Conservation (phyloP, 2,888 invertebrate species). For the Fissipunctia ypsillon region DNA sequence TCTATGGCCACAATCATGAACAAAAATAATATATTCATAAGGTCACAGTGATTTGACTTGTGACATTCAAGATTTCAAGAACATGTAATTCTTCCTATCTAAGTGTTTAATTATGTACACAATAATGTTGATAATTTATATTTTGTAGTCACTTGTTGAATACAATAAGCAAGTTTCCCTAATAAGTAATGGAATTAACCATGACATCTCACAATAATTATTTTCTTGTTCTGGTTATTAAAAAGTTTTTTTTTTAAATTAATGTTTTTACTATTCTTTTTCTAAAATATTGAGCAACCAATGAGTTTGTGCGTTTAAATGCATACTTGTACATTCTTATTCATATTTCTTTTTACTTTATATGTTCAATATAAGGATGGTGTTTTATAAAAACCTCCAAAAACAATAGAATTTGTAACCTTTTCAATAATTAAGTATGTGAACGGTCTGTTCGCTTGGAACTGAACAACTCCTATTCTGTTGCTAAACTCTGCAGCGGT, state of each 20-base stretch:
- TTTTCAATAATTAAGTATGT: constrained; percentile 93
- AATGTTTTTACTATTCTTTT: neutral
- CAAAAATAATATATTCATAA: constrained; percentile 28
- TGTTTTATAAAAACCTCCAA: constrained; percentile 83
- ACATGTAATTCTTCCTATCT: constrained; percentile 35
- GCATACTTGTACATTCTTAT: constrained; percentile 28
- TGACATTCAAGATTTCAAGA: constrained; percentile 58
- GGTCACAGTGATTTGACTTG: constrained; percentile 38
- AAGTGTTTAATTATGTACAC: constrained; percentile 23
- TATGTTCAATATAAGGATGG: constrained; percentile 79
- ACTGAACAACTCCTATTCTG: constrained; percentile 90
- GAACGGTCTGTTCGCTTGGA: constrained; percentile 92
- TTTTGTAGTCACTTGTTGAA: constrained; percentile 23
- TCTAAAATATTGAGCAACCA: constrained; percentile 17
- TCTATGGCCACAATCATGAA: constrained; percentile 2
- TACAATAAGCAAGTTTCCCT: constrained; percentile 9
- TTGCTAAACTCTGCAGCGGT: constrained; percentile 88
- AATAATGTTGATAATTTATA: constrained; percentile 44
- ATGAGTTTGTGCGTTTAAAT: constrained; percentile 22
- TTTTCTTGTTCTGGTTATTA: constrained; percentile 28
- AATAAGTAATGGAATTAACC: constrained; percentile 36
- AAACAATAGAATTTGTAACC: constrained; percentile 85
- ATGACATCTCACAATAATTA: constrained; percentile 18
- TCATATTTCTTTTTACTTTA: constrained; percentile 4
- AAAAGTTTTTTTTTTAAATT: constrained; percentile 2